These are phyloP conservation scores for Parazoanthus swiftii DNA, from an alignment of 92 coral and sea anemone genomes.

Conservation along the genomic window DNA sequence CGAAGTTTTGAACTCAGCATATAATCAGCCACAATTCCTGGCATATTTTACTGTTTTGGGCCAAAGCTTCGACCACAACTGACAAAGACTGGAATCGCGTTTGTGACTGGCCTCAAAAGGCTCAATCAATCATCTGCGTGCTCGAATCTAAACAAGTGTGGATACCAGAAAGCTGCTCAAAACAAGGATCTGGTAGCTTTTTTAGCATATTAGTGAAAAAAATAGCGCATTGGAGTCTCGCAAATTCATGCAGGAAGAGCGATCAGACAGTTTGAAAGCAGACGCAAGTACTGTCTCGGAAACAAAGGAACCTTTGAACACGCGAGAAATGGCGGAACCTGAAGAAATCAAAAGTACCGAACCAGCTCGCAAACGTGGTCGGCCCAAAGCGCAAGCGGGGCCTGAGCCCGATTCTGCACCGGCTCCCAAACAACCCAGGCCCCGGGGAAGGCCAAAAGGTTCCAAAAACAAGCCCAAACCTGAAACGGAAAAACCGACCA, in stretches of 20 bases:
- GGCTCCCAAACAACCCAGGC: slow-evolving; percentile 53
- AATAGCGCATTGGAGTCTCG: not conserved
- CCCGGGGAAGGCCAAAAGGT: slow-evolving; percentile 68
- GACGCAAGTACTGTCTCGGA: slow-evolving; percentile 4
- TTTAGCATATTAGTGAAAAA: not conserved
- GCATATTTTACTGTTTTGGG: not conserved
- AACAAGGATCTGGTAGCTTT: not conserved
- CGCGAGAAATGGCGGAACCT: slow-evolving; percentile 45
- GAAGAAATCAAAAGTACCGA: slow-evolving; percentile 16
- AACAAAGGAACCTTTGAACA: slow-evolving; percentile 39
- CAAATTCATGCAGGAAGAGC: slow-evolving; percentile 14
- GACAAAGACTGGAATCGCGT: not conserved
- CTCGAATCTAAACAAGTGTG: slow-evolving; percentile 1
- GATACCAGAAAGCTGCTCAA: not conserved
- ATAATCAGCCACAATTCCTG: not conserved
- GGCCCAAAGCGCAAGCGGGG: slow-evolving; percentile 38
- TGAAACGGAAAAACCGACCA: slow-evolving; percentile 41
- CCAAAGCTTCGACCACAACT: not conserved
- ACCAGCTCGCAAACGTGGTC: slow-evolving; percentile 61
- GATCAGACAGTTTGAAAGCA: not conserved
- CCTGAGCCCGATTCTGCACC: slow-evolving; percentile 38
- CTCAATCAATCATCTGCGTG: slow-evolving; percentile 5
- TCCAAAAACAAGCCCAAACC: slow-evolving; percentile 54
- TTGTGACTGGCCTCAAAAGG: not conserved
- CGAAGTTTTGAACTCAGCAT: not conserved